Evolutionary conservation across 2,113 vertebrate species (phyloP), one percentile per base, ranked within the genome.

Genomic region (Rhombomys opimus): DNA sequence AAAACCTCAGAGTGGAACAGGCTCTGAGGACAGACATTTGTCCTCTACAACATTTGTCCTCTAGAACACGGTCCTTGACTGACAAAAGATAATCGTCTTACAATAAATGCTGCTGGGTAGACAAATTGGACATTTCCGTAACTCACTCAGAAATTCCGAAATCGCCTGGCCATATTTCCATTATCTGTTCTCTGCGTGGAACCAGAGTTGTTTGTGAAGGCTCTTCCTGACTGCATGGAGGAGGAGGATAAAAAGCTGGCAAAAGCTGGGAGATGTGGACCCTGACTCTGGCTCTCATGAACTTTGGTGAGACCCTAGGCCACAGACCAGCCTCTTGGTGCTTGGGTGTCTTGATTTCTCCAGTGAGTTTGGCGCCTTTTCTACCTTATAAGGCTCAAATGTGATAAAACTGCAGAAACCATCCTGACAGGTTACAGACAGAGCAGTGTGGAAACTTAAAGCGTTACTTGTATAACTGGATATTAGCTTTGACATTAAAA

Each of bases 301-400:
- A 41, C 94, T 82, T 67, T 73, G 11, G 10, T 52, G 70, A 92
- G 92, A n/a, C 57, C 91, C n/a, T 41, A 54, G 96, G 87, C 50
- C 50, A 38, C 15, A 15, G 57, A 15, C 6, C 57, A 57, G 57
- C 15, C 41, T 91, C 70, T 41, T 57, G 68, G 68, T 82, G 72
- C 77, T 46, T 90, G 73, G 13, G 13, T 54, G n/a, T 65, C 80
- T 94, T 78, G 15, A 89, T 46, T 89, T 87, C 90, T 78, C 65
- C 38, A 27, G 67, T 90, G 72, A 67, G 46, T 88, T 87, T 77
- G 41, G 67, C 61, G 78, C 89, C 94, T 95, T 88, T 82, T 72
- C 70, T 93, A 87, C 63, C 61, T 50, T 63, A 12, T 95, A 97
- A 97, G 97, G 96, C 95, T 97, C 95, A 41, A 80, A 76, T 93